Evolutionary conservation across 64 coral and sea anemone genomes (phyloP).

Genomic region (Catalaphyllia jardinei): DNA sequence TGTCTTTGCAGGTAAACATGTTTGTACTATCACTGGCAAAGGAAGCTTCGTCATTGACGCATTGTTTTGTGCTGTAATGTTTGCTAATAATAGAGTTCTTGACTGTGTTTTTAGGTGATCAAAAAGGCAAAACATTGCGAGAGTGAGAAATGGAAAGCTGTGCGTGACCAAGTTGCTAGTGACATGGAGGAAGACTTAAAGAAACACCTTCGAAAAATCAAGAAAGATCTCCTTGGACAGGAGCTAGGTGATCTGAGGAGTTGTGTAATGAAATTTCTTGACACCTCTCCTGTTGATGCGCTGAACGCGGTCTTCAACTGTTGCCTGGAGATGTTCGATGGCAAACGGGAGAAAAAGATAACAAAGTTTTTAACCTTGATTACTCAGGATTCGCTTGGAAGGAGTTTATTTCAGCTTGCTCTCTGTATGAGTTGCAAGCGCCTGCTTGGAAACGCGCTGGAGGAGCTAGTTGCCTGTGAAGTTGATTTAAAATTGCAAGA

Average conservation of each 20-base stretch:
- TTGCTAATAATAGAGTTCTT: background rate
- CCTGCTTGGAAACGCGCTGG: constrained; percentile 1
- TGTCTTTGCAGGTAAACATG: no score
- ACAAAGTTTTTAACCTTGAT: constrained; percentile 53
- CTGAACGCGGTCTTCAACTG: constrained; percentile 63
- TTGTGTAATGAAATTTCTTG: constrained; percentile 65
- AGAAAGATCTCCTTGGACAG: constrained; percentile 73
- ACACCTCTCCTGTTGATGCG: constrained; percentile 52
- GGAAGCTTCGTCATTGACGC: background rate
- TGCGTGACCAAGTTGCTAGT: constrained; percentile 34
- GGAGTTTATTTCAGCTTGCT: constrained; percentile 75
- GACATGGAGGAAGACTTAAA: constrained; percentile 82
- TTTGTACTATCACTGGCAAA: no score
- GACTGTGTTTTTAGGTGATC: constrained; percentile 37
- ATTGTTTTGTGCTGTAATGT: background rate
- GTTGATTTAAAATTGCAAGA: background rate
- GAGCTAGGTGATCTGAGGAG: constrained; percentile 62
- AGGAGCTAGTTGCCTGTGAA: background rate
- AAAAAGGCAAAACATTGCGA: constrained; percentile 61
- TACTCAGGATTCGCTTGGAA: constrained; percentile 20
- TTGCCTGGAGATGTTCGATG: constrained; percentile 51
- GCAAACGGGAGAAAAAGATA: constrained; percentile 43
- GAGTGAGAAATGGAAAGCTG: constrained; percentile 71
- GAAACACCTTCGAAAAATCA: constrained; percentile 55
- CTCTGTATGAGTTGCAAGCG: constrained; percentile 48